Evolutionary conservation across 1,140 invertebrate species (phyloP).

Genomic region (Meloidogyne chitwoodi): DNA sequence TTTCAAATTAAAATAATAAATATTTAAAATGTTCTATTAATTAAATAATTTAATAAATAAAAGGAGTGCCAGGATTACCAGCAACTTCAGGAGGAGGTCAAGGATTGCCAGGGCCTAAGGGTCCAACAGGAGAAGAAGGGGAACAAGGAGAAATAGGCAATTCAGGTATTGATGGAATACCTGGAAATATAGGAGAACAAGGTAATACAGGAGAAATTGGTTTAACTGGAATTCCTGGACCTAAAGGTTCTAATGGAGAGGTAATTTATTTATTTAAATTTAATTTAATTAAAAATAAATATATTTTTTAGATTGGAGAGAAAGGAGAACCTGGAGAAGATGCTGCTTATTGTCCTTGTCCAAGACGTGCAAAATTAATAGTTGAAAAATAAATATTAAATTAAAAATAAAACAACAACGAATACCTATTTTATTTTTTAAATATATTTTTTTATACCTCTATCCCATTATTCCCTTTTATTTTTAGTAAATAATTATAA

Average conservation of each 20-base stretch:
- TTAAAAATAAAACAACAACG: not conserved
- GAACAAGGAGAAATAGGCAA: constrained; percentile 8
- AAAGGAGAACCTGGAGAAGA: constrained; percentile 2
- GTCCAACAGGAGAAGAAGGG: constrained; percentile 5
- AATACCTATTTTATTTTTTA: too few relatives aligned
- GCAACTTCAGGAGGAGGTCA: constrained; percentile 33
- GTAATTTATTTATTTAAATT: not conserved
- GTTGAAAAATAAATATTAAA: not conserved
- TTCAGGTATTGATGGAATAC: not conserved
- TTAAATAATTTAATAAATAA: constrained; percentile 20
- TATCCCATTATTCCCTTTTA: too few relatives aligned
- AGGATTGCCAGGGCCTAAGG: not conserved
- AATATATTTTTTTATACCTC: too few relatives aligned
- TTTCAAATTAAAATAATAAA: too few relatives aligned
- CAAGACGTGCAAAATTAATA: not conserved
- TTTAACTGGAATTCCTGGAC: not conserved
- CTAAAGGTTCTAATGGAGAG: not conserved
- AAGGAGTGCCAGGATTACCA: constrained; percentile 28
- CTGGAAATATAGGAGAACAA: not conserved
- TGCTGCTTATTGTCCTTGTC: constrained; percentile 18
- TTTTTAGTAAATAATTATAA: too few relatives aligned
- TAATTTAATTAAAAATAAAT: not conserved
- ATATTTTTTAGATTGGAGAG: not conserved
- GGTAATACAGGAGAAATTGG: not conserved
- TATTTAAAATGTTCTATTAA: too few relatives aligned